Percentiles rank a stretch among this genome's conserved stretches.
phyloP scores from a whole-genome alignment of 2,113 vertebrate genomes.

The Indri indri region DNA sequence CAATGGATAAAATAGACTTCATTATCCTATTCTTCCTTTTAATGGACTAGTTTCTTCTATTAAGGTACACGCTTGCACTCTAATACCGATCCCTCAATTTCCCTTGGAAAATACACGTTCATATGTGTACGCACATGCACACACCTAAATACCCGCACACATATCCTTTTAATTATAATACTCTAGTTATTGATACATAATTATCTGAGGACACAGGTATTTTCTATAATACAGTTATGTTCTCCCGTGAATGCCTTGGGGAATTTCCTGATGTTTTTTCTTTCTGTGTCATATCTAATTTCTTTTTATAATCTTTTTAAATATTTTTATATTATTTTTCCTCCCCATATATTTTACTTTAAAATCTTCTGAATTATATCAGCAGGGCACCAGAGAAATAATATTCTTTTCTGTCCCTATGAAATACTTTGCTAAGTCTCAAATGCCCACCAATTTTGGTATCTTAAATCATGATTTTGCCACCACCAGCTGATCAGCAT shows the following conservation, averaged over 20 bases:
- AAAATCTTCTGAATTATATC: neutral
- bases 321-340: constrained; percentile 12
- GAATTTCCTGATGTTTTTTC: neutral
- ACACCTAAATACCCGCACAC: neutral
- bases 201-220: neutral
- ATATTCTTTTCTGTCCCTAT: neutral
- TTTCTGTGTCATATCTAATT: neutral
- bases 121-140: neutral
- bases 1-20: neutral
- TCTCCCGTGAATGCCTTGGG: neutral
- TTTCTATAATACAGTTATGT: neutral
- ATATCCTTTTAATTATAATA: neutral
- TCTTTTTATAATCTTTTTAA: neutral
- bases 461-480: neutral
- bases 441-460: neutral
- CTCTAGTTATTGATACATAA: neutral
- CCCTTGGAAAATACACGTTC: neutral
- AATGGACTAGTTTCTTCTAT: neutral
- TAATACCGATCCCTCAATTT: neutral
- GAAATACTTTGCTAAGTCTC: neutral
- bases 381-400: neutral
- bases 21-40: neutral
- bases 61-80: neutral
- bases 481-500: neutral
- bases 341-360: neutral